Conservation (phyloP, 2,888 invertebrate genomes). For the Tillus elongatus region DNA sequence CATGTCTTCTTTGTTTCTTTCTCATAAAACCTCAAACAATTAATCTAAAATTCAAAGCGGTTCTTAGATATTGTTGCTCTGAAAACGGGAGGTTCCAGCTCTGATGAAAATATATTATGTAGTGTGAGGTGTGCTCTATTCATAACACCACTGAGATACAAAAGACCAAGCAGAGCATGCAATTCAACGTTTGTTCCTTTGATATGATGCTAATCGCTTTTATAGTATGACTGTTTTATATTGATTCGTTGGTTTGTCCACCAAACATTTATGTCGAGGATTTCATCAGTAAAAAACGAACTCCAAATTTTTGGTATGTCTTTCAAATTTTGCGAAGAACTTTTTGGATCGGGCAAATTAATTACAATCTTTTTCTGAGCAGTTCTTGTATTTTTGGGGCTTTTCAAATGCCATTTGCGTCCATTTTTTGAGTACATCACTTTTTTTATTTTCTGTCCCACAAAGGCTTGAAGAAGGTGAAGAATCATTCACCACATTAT, state of each 20-base stretch:
- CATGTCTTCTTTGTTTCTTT: constrained; percentile 7
- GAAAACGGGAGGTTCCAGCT: constrained; percentile 7
- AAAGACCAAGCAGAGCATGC: too few species aligned
- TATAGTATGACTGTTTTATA: constrained; percentile 9
- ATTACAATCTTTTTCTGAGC: constrained; percentile 8
- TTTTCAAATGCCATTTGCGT: constrained; percentile 7
- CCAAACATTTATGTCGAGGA: too few species aligned
- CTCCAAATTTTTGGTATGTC: constrained; percentile 10
- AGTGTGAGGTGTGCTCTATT: constrained; percentile 13
- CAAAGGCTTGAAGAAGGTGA: too few species aligned
- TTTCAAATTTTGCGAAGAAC: too few species aligned
- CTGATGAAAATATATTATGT: constrained; percentile 9
- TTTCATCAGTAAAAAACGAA: constrained; percentile 12
- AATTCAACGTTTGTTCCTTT: constrained; percentile 10
- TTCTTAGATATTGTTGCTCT: constrained; percentile 11
- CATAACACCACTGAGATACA: constrained; percentile 14
- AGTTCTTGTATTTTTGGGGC: constrained; percentile 11
- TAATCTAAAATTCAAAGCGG: constrained; percentile 10
- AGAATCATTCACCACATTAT: constrained; percentile 2
- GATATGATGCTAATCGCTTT: constrained; percentile 11
- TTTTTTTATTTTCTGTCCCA: constrained; percentile 6
- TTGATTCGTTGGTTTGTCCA: constrained; percentile 9
- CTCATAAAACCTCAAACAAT: constrained; percentile 13
- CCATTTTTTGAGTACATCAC: constrained; percentile 4
- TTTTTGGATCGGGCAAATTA: constrained; percentile 5